Evolutionary conservation across 2,888 invertebrate species (phyloP), one percentile per base, ranked within the genome.

Genomic region (Callimorpha dominula): DNA sequence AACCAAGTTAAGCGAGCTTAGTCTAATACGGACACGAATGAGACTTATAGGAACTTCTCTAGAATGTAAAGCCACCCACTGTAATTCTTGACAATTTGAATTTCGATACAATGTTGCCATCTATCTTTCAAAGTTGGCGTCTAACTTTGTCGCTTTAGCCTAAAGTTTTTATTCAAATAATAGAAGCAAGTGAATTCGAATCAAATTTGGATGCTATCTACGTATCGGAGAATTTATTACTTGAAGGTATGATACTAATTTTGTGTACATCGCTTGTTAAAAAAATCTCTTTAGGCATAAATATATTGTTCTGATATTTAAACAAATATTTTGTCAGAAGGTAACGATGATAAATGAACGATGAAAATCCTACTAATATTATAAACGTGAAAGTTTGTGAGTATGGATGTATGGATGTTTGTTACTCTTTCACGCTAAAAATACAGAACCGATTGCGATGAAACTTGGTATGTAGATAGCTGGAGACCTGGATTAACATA

Each of bases 51-150:
- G 14, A 20, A 60, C 49, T 49, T 20, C 43, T 31, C 15, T 46
- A 49, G 20, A 49, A 31, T 15, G 20, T 31, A 49, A 49, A 64
- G 0, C 43, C 14, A 14, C 20, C n/a, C 31, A 49, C 17, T 52
- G 17, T 42, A n/a, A 46, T 57, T 43, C 68, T 15, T 68, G 15
- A 46, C 31, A 68, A 46, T 60, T 68, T 68, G 14, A 57, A 68
- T 43, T n/a, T 57, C 63, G 31, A 14, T 60, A 68, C 60, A 68
- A 46, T 40, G 60, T 60, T 31, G 31, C 68, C 57, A 52, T 57
- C 20, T 46, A 68, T 60, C 46, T 54, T n/a, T 68, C 60, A 60
- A 66, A 52, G 57, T 68, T 46, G 60, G 46, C 60, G 1, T 46
- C 43, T 68, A 46, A 68, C 57, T 60, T 68, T 68, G 60, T 46